A percentile compares a stretch with the other conserved stretches of the same genome.
These are phyloP conservation scores for Cryptops parisi DNA, from an alignment of 2,888 invertebrate genomes.

Conservation along the genomic window DNA sequence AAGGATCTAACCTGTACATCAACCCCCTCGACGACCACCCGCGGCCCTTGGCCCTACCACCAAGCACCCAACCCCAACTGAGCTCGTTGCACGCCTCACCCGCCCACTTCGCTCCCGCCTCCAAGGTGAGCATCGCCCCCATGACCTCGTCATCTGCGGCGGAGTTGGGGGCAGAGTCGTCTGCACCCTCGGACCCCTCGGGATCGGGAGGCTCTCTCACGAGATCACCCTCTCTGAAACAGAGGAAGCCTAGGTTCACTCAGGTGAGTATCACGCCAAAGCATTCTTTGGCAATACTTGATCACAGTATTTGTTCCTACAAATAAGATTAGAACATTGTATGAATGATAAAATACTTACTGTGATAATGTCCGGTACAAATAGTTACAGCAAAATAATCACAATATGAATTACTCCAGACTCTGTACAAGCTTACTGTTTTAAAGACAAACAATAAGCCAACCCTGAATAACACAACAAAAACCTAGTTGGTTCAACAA, in stretches of 20 bases:
- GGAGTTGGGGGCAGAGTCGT: conserved; percentile 18
- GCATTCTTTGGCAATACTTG: too few relatives aligned
- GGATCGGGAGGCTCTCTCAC: conserved; percentile 22
- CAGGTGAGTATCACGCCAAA: conserved; percentile 16
- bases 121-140: conserved; percentile 4
- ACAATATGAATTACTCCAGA: too few relatives aligned
- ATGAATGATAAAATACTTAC: neutral
- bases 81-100: conserved; percentile 1
- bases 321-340: too few relatives aligned
- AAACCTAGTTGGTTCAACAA: too few relatives aligned
- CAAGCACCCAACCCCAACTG: neutral
- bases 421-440: too few relatives aligned
- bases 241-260: conserved; percentile 16
- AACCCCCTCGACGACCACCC: conserved; percentile 28
- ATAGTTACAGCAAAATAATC: too few relatives aligned
- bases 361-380: neutral
- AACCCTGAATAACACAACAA: too few relatives aligned
- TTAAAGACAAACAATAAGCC: too few relatives aligned
- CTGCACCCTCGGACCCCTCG: conserved; percentile 22
- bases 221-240: conserved; percentile 14
- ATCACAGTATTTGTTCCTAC: too few relatives aligned
- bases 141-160: neutral
- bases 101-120: neutral
- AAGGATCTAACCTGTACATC: conserved; percentile 27
- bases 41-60: neutral